Evolutionary conservation across 2,888 invertebrate genomes (phyloP), one percentile per base, ranked within the genome.

Genomic region (Andricus curvator): DNA sequence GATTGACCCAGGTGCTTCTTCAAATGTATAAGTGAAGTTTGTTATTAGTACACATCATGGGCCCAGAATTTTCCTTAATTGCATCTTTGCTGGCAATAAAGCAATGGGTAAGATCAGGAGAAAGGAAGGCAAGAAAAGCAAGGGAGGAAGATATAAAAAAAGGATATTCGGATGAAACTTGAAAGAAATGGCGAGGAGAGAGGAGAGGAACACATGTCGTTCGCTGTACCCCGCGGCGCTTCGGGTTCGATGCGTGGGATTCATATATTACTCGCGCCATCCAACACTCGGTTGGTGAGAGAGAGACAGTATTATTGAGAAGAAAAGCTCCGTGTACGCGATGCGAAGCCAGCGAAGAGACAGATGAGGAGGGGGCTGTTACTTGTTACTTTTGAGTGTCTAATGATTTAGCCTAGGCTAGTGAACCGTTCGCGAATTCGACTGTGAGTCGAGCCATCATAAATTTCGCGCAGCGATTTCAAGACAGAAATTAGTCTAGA

Each of bases 161-260:
- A 78, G 25, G 44, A 79, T 62, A 79, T 78, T 78, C 81, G 78
- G 83, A 83, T 84, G 84, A 8, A 37, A 37, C 37, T 37, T 37
- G 37, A 86, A 84, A 86, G 85, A 86, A 81, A 81, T 82, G 82
- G 84, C 85, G 82, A 80, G 83, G 83, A 85, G 81, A 85, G 85
- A 87, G 87, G 87, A 88, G 88, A 88, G 88, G 89, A 92, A 92
- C 92, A 92, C 91, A 92, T 92, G 92, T 92, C 92, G 91, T 88
- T 92, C 88, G 90, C 84, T 87, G 89, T 91, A 90, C 87, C 92
- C 92, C 92, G 92, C 87, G 85, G 92, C 88, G 92, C 89, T 85
- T 84, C 87, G 89, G 88, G 86, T 90, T 89, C 90, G 89, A 89
- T 91, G 90, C 91, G 91, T 92, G 91, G 90, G 91, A 91, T 91